Base-by-base conservation (phyloP, 2,888 invertebrate species). In the Hesperia comma region DNA sequence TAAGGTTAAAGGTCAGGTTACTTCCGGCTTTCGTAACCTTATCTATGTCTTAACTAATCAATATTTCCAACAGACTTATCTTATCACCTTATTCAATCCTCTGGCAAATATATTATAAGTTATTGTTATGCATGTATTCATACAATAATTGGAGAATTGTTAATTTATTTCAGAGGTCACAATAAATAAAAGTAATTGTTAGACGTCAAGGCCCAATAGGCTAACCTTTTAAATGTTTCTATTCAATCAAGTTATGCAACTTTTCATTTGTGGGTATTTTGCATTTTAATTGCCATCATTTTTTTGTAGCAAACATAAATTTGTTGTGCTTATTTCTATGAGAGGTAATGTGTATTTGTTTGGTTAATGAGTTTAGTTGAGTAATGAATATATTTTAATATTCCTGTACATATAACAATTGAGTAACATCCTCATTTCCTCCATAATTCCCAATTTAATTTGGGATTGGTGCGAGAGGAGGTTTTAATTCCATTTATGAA, bases 101-200 rank as follows among this genome's bases (percentile, higher is more conserved):
- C 3, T 12, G 12, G 10, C 8, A 10, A 37, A 37, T 12, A 1
- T 37, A 37, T 37, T 37, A 3, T 10, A 37, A 26, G 26, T 32
- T 26, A 7, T 19, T 26, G 14, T 12, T 26, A 5, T 32, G 4
- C 6, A 3, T 19, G 40, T 19, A 17, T 56, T 37, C 6, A 1
- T 17, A 37, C 55, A 4, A 0, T 14, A 6, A 21, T 12, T 2
- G 26, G 21, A 26, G n/a, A 3, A 19, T 49, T 49, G 49, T 49
- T 10, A 49, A 19, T 49, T 49, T 19, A 17, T 19, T 8, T 17
- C 2, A 10, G 49, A 49, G 49, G 49, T 49, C 49, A 49, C 12
- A 17, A 12, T 12, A 10, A 49, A 49, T 49, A 49, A 49, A 49
- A 49, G 49, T 49, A 49, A 49, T 49, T 49, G 49, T 49, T 49